phyloP scores from a whole-genome alignment of 2,113 vertebrate species.

The Pseudopipra pipra region DNA sequence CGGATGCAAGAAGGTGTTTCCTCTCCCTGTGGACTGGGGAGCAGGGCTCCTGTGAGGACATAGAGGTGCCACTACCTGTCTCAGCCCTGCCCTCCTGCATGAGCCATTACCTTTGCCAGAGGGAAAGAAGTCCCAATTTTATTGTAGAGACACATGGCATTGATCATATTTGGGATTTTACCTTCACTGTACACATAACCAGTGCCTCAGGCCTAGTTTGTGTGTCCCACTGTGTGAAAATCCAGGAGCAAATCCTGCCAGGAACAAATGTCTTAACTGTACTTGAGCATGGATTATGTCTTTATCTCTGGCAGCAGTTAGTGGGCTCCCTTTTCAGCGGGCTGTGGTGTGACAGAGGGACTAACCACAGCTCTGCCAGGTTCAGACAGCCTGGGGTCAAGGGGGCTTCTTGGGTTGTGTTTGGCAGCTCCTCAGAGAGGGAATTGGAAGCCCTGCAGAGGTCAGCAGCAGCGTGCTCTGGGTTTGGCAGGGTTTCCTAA shows the following conservation, averaged over 20 bases:
- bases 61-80: neutral
- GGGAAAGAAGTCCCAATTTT: neutral
- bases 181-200: neutral
- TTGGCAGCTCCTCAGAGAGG: neutral
- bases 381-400: neutral
- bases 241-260: neutral
- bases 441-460: neutral
- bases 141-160: rapidly evolving
- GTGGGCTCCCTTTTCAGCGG: neutral
- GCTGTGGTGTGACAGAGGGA: neutral
- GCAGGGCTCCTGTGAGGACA: neutral
- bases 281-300: neutral
- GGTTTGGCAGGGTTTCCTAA: neutral
- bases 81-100: neutral
- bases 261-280: neutral
- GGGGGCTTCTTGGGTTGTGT: neutral
- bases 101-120: neutral
- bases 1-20: neutral
- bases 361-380: rapidly evolving
- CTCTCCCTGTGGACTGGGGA: rapidly evolving
- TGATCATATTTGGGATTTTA: neutral
- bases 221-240: neutral
- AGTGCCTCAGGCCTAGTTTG: neutral
- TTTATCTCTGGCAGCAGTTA: neutral
- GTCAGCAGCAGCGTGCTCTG: neutral